phyloP scores from a whole-genome alignment of 2,797 vertebrate species.

The Coluber constrictor region DNA sequence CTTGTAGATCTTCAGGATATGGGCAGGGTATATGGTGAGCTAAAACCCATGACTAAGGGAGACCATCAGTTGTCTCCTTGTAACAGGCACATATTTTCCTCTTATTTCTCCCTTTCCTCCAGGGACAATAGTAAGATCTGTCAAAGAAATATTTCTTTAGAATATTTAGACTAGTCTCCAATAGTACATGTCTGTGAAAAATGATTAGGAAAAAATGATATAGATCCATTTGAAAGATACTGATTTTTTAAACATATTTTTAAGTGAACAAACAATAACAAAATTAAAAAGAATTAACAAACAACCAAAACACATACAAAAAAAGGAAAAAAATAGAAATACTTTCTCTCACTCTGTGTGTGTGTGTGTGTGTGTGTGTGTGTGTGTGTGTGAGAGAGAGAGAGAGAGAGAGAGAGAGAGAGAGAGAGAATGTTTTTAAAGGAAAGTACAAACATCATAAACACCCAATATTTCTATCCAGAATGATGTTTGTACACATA shows the following conservation, averaged over 20 bases:
- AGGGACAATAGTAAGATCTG: neutral
- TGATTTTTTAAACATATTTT: neutral
- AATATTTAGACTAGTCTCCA: neutral
- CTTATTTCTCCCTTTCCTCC: neutral
- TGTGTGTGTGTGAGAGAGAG: neutral
- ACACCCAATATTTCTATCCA: neutral
- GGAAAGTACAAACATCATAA: neutral
- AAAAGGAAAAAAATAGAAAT: neutral
- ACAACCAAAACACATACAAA: neutral
- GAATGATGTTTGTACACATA: neutral
- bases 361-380: neutral
- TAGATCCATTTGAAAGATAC: neutral
- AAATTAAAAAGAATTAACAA: neutral
- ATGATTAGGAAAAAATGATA: neutral
- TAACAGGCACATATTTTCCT: neutral
- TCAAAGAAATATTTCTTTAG: neutral
- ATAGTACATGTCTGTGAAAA: neutral
- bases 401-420: neutral
- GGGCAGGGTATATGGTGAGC: neutral
- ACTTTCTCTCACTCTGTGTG: fast-evolving
- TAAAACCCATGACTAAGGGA: neutral
- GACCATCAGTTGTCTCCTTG: neutral
- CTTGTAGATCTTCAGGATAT: neutral
- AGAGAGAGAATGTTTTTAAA: neutral
- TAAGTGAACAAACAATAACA: neutral